These are phyloP conservation scores for Bubo bubo DNA, from an alignment of 2,113 vertebrate species.

Conservation along the genomic window DNA sequence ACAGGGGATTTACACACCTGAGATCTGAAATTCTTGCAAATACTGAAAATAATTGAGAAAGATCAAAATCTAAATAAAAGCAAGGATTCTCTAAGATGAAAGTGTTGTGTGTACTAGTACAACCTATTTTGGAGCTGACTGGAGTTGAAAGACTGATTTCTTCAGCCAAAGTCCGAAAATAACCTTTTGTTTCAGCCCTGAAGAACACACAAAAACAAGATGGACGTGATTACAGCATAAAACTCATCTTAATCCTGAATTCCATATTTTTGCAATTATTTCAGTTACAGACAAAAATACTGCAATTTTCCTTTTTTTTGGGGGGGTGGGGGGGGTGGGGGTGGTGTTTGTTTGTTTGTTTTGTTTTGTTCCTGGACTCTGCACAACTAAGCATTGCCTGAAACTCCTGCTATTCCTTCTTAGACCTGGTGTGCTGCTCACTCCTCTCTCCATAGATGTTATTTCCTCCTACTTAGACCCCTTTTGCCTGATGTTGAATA, in stretches of 20 bases:
- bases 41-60: background rate
- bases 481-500: background rate
- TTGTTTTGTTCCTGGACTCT: background rate
- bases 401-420: background rate
- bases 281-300: background rate
- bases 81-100: background rate
- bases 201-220: background rate
- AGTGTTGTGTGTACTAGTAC: accelerated
- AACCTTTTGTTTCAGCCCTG: background rate
- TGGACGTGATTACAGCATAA: background rate
- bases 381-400: background rate
- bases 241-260: background rate
- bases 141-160: background rate
- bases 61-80: background rate
- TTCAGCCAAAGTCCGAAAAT: background rate
- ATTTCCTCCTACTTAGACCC: background rate
- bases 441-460: background rate
- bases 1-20: background rate
- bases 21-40: background rate
- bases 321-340: no score
- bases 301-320: background rate
- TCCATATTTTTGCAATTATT: background rate
- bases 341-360: no score
- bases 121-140: background rate
- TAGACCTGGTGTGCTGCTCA: background rate